Base-by-base conservation (phyloP, 2,888 invertebrate species). In the Heliconius aoede region DNA sequence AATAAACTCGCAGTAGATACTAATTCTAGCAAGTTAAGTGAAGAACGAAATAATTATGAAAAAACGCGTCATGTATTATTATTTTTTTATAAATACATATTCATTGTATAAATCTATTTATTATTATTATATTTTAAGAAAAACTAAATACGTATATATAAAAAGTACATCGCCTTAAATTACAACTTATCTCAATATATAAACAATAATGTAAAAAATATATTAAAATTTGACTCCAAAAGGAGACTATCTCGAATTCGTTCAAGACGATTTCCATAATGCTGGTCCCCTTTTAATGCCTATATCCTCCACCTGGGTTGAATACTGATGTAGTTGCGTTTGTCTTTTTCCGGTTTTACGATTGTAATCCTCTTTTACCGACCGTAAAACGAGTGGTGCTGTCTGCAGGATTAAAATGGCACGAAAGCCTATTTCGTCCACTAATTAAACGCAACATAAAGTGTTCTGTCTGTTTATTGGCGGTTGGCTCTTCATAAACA, bases 341-440 rank as follows among this genome's bases (percentile, higher is more conserved):
- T 84, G 85, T 87, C 86, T 91, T 88, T 89, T 87, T 88, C 85
- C 82, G 83, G 81, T 81, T 91, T 91, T 90, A 91, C 90, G 91
- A 91, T 87, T 86, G 90, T 88, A 90, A 91, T 91, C 89, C 86
- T 83, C 86, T 85, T 89, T 89, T 87, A 87, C 87, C 86, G 88
- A 82, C 86, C 88, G 86, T 92, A 89, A 91, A 91, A 75, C 76
- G 67, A 61, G 72, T 74, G 61, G 62, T 69, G 72, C 62, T 72
- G 73, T 62, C 71, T 61, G 76, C 75, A 46, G 79, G 78, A 78
- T 78, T 78, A 75, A 80, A 80, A 76, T 76, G 76, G 76, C 74
- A 76, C 72, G 36, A 69, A 75, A 65, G 68, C 72, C 85, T 84
- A 84, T 86, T 85, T 84, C 85, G 85, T 81, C 80, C 78, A 83